Base-by-base conservation (phyloP, 2,797 vertebrate species). In the Australoheros facetus region DNA sequence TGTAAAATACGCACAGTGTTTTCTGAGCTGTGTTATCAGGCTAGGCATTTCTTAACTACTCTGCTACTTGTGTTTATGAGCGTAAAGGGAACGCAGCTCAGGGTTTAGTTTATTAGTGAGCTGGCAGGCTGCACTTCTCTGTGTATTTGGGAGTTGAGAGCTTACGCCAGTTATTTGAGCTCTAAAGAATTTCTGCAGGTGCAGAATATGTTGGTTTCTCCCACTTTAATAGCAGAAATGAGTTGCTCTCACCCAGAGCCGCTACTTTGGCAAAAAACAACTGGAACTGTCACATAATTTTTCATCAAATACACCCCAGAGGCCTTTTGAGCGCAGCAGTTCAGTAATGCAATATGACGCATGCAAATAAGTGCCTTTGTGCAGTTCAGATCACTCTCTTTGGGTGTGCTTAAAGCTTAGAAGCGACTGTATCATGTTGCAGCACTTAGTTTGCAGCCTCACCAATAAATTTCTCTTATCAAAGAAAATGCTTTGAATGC, bases 401-500 rank as follows among this genome's bases (percentile, higher is more conserved):
- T 5, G 51, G 58, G 39, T 79, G 83, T 74, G 79, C 83, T 82
- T 62, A 77, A 85, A 79, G 70, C 66, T 73, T 58, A 39, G 66
- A 76, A 32, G 73, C 66, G 19, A 4, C 57, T 9, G 58, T 75
- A 77, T 88, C 75, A 0, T 56, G 70, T 84, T 87, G 73, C 76
- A 73, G 75, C 55, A 34, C 54, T 77, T 59, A 78, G 39, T 79
- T 60, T 70, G 56, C 73, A 64, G 62, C 58, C 71, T 28, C 28
- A 71, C 81, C 71, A 76, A 69, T 21, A 32, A 28, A 66, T 56
- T 34, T 73, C 56, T 62, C 58, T 78, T 71, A 84, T 84, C 70
- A 85, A 79, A 87, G 74, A 78, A 30, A 87, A 87, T 75, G 71
- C 66, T 74, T 82, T 82, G 62, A 76, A 73, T 78, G 59, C 66